Base-by-base conservation (phyloP, 2,113 vertebrate genomes). In the Carassius carassius region DNA sequence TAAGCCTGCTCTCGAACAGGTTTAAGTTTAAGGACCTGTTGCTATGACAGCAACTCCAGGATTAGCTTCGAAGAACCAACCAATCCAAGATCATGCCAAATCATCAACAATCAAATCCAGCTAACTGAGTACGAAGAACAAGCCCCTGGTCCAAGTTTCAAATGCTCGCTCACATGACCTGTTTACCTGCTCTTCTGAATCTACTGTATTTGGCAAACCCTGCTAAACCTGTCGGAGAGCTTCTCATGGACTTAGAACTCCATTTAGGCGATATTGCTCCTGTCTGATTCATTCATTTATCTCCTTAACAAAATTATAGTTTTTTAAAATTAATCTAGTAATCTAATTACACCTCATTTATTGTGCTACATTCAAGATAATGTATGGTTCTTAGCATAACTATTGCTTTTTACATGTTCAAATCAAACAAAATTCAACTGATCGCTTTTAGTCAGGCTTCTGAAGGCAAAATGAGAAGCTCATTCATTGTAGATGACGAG, bases 161-260 rank as follows among this genome's bases (percentile, higher is more conserved):
- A 10, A 82, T 76, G 72, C 63, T 80, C 32, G 23, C 32, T 84
- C 51, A 19, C 81, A 78, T 83, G 47, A 58, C 63, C 82, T 84
- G 37, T 86, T 86, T 88, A 85, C 82, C 78, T 49, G 87, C 85
- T 78, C 77, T 7, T 82, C 47, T 82, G 7, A 41, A 41, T 58
- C 12, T 29, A 14, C 29, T 21, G 21, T 16, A 41, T 44, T 75
- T 67, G 16, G 85, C 74, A 83, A 78, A 91, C 90, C 93, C 78
- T 23, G 91, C 81, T 87, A 88, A 93, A 93, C 93, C 92, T 92
- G 94, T 93, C 78, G 82, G 54, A 88, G 89, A 89, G 86, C 86
- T 69, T 82, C 77, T 84, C 58, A 81, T 84, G 78, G 74, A 58
- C 14, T 47, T 75, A 14, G 78, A 69, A 37, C 58, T 63, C 13